phyloP scores from a whole-genome alignment of 2,888 invertebrate genomes.

The Dermolepida albohirtum region DNA sequence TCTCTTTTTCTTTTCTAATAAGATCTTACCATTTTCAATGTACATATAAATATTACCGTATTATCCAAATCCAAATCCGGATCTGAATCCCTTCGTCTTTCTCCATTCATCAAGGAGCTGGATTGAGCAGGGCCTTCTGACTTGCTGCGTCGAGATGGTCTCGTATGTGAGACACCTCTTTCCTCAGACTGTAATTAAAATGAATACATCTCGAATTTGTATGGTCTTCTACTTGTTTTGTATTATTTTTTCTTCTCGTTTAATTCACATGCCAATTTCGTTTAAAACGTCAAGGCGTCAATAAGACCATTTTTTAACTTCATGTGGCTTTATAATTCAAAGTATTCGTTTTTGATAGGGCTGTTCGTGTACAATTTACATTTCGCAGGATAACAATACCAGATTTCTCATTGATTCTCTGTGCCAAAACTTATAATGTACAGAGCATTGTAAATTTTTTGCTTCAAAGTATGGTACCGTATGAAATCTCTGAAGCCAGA shows the following conservation, averaged over 20 bases:
- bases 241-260: conserved; percentile 7
- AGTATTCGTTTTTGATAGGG: too few relatives aligned
- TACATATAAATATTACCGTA: conserved; percentile 56
- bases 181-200: conserved; percentile 76
- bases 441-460: too few relatives aligned
- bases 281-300: conserved; percentile 7
- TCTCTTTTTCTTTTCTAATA: conserved; percentile 11
- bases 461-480: too few relatives aligned
- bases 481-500: too few relatives aligned
- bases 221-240: conserved; percentile 12
- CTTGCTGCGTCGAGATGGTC: conserved; percentile 81
- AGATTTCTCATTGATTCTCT: too few relatives aligned
- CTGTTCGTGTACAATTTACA: too few relatives aligned
- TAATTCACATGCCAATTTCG: conserved; percentile 47
- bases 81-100: conserved; percentile 64
- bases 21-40: conserved; percentile 39
- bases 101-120: conserved; percentile 58
- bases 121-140: conserved; percentile 77
- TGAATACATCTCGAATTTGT: conserved; percentile 63
- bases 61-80: conserved; percentile 62
- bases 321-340: conserved; percentile 8
- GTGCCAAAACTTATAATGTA: too few relatives aligned
- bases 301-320: conserved; percentile 23
- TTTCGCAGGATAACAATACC: too few relatives aligned
- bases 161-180: conserved; percentile 69